Base-by-base conservation (phyloP, 1,140 invertebrate species). In the Laupala kohalensis region DNA sequence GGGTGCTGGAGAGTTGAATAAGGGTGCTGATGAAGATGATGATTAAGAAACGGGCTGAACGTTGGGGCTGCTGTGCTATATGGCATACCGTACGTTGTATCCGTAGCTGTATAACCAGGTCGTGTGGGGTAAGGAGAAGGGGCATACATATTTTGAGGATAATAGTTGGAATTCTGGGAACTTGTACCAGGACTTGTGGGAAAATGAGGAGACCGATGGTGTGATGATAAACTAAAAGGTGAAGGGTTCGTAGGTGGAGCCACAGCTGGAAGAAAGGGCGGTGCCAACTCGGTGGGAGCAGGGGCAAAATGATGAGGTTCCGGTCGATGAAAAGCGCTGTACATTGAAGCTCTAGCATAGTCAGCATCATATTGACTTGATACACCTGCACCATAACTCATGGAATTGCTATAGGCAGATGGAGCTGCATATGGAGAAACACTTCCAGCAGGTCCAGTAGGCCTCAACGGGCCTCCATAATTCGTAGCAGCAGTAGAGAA, bases 291-390 rank as follows among this genome's bases (percentile, higher is more conserved):
- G 5, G 63, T 26, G 19, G 78, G 80, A 71, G 12, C 77, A 73
- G 28, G 79, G 9, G 37, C 37, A 74, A 27, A 80, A 79, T 25
- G 80, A 77, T 64, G 74, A 28, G 75, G 72, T 28, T 76, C 75
- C 15, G 81, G 80, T 69, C 81, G 80, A 72, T 83, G 82, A 71
- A 83, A 83, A 26, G 82, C 81, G 64, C 80, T 79, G 67, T 83
- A 83, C 81, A 83, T 81, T 6, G 73, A 71, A 25, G 65, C 67
- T 4, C 81, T 79, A 19, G 81, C 80, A 69, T 83, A 83, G 69
- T 83, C 81, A 5, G 81, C 74, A 25, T 81, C 81, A 70, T 82
- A 82, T 76, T 23, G 81, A 80, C 65, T 73, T 24, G 74, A 53
- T 69, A 71, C 69, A 37, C 69, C 30, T 69, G 71, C 64, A 70